A percentile compares a stretch with the other conserved stretches of the same genome.
Evolutionary conservation across 2,113 vertebrate genomes (phyloP).

Genomic region (Lathamus discolor): DNA sequence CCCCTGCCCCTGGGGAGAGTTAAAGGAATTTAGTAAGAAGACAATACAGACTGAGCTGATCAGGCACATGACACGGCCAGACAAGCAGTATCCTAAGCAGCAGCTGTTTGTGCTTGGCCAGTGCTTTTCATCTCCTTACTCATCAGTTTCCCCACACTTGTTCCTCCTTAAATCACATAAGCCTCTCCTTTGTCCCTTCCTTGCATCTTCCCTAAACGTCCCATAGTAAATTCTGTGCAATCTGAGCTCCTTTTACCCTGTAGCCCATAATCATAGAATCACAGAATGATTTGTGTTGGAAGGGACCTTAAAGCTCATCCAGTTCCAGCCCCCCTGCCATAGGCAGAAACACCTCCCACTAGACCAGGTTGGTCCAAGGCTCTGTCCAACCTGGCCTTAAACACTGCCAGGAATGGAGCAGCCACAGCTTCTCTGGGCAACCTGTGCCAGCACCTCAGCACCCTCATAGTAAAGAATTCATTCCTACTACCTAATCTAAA

Average conservation of each 20-base stretch:
- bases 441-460: background rate
- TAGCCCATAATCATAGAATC: background rate
- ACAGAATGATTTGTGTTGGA: background rate
- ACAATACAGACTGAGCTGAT: background rate
- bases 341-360: background rate
- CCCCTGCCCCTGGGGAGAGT: background rate
- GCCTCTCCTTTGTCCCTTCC: background rate
- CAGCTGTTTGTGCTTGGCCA: background rate
- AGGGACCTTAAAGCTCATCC: background rate
- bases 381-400: background rate
- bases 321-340: background rate
- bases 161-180: background rate
- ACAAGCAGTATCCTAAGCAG: background rate
- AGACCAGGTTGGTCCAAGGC: background rate
- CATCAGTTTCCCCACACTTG: accelerated
- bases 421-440: background rate
- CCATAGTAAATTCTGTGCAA: background rate
- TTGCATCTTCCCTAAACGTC: background rate
- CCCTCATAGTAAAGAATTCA: background rate
- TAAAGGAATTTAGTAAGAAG: background rate
- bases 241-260: background rate
- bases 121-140: background rate
- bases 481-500: no score
- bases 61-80: accelerated
- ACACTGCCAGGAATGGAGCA: background rate